Evolutionary conservation across 2,888 invertebrate genomes (phyloP).

Genomic region (Hydraecia micacea): DNA sequence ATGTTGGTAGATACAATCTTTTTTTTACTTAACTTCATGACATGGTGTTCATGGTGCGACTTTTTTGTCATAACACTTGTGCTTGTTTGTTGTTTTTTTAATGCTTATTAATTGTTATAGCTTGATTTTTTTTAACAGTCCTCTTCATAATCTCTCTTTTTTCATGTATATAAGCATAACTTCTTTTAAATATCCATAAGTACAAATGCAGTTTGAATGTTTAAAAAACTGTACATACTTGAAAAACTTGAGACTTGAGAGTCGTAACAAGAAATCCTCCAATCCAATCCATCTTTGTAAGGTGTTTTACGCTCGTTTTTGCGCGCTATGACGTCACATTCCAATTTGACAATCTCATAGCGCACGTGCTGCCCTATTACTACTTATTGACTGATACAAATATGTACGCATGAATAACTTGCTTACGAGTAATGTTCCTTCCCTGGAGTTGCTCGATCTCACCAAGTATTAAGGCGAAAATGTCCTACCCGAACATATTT

Average conservation of each 20-base stretch:
- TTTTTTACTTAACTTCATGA: constrained; percentile 38
- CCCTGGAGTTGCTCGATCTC: too few species aligned
- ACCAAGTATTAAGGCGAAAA: not conserved
- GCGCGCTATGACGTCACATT: not conserved
- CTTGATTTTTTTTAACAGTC: not conserved
- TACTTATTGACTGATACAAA: not conserved
- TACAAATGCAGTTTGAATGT: not conserved
- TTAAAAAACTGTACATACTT: not conserved
- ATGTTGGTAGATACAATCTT: constrained; percentile 33
- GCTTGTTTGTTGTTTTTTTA: constrained; percentile 2
- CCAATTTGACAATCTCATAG: not conserved
- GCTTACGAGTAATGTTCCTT: too few species aligned
- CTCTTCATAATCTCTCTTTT: not conserved
- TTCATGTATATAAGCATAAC: not conserved
- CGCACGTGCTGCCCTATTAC: not conserved
- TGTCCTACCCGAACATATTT: too few species aligned
- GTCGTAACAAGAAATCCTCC: not conserved
- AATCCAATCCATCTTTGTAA: not conserved
- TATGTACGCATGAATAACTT: not conserved
- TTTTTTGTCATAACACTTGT: constrained; percentile 20
- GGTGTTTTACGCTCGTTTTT: not conserved
- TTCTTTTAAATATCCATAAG: not conserved
- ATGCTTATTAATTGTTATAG: constrained; percentile 37
- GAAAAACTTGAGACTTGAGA: too few species aligned
- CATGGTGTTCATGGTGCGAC: constrained; percentile 44